Evolutionary conservation across 2,797 vertebrate genomes (phyloP), one percentile per base, ranked within the genome.

Genomic region (Pseudomugil tenellus): DNA sequence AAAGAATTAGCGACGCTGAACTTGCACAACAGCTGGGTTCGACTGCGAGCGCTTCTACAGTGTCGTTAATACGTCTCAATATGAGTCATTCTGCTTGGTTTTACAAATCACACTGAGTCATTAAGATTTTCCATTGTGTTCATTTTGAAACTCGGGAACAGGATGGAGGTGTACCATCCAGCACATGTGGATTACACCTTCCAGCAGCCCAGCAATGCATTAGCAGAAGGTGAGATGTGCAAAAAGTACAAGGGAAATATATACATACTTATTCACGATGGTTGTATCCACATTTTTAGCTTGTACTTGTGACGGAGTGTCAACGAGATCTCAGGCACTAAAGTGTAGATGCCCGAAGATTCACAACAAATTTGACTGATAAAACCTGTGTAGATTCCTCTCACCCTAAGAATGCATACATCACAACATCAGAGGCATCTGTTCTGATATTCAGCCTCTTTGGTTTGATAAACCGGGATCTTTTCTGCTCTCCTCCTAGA

Each of bases 81-180:
- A 46, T 46, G 73, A 84, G 41, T 87, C 85, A 87, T 16, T 46
- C 43, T 64, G 70, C 64, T 35, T 61, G 66, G 2, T 63, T 82
- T 77, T 58, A 67, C 56, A 52, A 48, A 32, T 63, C 61, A 28
- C 51, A 58, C 58, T 80, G 72, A 87, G 37, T 80, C 82, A 84
- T 72, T 57, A 35, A 37, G 32, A 13, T 62, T 71, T 74, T 21
- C 28, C 48, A 26, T 49, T 28, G 43, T 25, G 63, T 53, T 72
- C 32, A 49, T 31, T 53, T 11, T 48, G 31, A 69, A 66, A 63
- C 49, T 58, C 35, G 23, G 13, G 31, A 63, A 19, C 19, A 46
- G n/a, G n/a, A 46, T n/a, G 2, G n/a, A n/a, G 43, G 31, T 12
- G 9, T 31, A 54, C 61, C 31, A 56, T 23, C 55, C 34, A 14